Conservation (phyloP, 2,888 invertebrate genomes). For the Arrhopalites spinosus region DNA sequence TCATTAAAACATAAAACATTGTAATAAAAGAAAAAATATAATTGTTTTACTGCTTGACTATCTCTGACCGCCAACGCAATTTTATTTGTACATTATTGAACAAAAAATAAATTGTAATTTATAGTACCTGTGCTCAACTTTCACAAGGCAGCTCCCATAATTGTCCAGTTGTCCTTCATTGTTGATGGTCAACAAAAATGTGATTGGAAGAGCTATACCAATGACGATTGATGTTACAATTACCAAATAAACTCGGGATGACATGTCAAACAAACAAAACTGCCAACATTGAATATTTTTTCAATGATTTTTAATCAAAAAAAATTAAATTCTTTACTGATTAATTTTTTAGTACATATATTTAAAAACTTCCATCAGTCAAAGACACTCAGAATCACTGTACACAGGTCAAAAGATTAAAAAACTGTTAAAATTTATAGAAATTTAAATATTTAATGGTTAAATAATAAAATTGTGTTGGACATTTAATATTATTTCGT, state of each 20-base stretch:
- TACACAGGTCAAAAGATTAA: too few species aligned
- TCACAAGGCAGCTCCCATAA: constrained; percentile 26
- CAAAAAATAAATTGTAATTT: not conserved
- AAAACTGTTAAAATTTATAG: too few species aligned
- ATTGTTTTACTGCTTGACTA: not conserved
- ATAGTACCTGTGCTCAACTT: constrained; percentile 4
- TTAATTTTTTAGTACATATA: too few species aligned
- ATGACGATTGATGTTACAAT: not conserved
- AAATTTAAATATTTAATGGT: too few species aligned
- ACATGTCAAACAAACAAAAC: not conserved
- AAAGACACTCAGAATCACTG: too few species aligned
- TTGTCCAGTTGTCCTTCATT: not conserved
- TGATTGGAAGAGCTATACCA: constrained; percentile 20
- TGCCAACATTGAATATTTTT: not conserved
- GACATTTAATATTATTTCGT: too few species aligned
- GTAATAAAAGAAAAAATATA: too few species aligned
- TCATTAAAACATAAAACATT: too few species aligned
- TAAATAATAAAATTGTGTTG: too few species aligned
- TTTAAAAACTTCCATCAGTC: too few species aligned
- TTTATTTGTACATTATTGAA: not conserved
- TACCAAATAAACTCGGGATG: not conserved
- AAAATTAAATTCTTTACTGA: too few species aligned
- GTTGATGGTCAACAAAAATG: constrained; percentile 2
- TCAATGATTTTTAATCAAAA: not conserved
- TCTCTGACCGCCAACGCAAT: not conserved